Percentiles rank a stretch among this genome's conserved stretches.
These are phyloP conservation scores for Drosophila tripunctata DNA, from an alignment of 2,888 invertebrate species.

Conservation along the genomic window DNA sequence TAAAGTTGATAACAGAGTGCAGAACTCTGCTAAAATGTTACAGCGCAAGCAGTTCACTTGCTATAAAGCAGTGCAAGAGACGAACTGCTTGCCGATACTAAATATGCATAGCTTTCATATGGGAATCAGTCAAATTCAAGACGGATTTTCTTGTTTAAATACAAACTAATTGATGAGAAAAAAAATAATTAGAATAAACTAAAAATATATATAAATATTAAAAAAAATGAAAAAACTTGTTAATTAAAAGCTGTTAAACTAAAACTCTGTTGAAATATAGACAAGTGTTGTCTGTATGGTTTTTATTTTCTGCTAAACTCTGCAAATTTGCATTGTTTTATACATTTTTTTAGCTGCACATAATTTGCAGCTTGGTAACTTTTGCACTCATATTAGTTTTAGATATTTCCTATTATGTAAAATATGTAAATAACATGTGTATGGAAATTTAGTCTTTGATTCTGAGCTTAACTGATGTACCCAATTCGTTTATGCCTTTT, in stretches of 20 bases:
- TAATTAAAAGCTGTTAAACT: no score
- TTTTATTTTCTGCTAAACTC: neutral
- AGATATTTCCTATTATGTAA: neutral
- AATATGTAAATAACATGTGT: neutral
- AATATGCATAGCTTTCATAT: neutral
- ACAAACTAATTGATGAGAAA: no score
- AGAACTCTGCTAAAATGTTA: neutral
- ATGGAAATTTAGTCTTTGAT: slow-evolving; percentile 8
- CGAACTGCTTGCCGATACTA: neutral
- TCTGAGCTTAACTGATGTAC: slow-evolving; percentile 45
- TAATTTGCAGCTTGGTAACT: neutral
- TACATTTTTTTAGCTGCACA: neutral
- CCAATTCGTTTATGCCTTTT: slow-evolving; percentile 45
- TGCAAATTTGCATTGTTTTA: no score
- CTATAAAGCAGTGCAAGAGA: slow-evolving; percentile 33
- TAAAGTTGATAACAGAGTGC: neutral
- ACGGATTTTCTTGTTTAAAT: no score
- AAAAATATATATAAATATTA: no score
- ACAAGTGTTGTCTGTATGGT: neutral
- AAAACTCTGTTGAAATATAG: no score
- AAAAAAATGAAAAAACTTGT: no score
- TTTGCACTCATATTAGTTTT: no score
- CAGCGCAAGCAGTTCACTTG: slow-evolving; percentile 19
- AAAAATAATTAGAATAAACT: no score
- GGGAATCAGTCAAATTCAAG: no score